A percentile compares a stretch with the other conserved stretches of the same genome.
Evolutionary conservation across 2,888 invertebrate genomes (phyloP).

Genomic region (Vesta saturnalis): DNA sequence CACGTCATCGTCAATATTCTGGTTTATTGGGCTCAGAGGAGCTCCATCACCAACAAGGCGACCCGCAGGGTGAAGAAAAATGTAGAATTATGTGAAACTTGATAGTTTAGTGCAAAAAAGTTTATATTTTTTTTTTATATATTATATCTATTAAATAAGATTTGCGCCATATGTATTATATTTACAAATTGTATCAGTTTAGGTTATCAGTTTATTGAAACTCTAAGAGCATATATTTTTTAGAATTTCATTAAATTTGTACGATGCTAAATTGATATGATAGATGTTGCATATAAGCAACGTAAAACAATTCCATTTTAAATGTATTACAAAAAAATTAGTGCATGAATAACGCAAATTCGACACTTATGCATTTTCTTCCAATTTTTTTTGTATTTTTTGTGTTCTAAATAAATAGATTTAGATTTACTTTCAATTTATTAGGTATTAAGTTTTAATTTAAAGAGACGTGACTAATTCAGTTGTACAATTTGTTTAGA

Average conservation of each 20-base stretch:
- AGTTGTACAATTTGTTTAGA: constrained; percentile 20
- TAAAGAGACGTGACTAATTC: neutral
- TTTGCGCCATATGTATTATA: constrained; percentile 17
- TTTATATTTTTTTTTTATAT: constrained; percentile 6
- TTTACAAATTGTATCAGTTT: neutral
- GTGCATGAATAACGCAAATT: neutral
- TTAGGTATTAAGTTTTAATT: neutral
- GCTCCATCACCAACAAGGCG: constrained; percentile 66
- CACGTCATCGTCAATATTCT: constrained; percentile 65
- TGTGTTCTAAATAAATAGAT: constrained; percentile 30
- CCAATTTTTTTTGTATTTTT: constrained; percentile 14
- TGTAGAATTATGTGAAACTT: constrained; percentile 67
- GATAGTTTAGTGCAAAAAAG: neutral
- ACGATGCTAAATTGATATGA: neutral
- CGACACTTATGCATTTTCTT: constrained; percentile 10
- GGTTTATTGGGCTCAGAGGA: constrained; percentile 62
- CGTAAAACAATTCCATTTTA: neutral
- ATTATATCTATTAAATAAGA: neutral
- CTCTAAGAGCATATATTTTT: neutral
- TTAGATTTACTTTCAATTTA: constrained; percentile 19
- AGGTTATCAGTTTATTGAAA: constrained; percentile 9
- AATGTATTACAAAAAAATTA: neutral
- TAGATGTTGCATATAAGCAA: neutral
- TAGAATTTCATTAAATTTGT: constrained; percentile 7
- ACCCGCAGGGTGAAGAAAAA: constrained; percentile 66